These are phyloP conservation scores for Cherax destructor DNA, from an alignment of 1,140 invertebrate species.

Conservation along the genomic window DNA sequence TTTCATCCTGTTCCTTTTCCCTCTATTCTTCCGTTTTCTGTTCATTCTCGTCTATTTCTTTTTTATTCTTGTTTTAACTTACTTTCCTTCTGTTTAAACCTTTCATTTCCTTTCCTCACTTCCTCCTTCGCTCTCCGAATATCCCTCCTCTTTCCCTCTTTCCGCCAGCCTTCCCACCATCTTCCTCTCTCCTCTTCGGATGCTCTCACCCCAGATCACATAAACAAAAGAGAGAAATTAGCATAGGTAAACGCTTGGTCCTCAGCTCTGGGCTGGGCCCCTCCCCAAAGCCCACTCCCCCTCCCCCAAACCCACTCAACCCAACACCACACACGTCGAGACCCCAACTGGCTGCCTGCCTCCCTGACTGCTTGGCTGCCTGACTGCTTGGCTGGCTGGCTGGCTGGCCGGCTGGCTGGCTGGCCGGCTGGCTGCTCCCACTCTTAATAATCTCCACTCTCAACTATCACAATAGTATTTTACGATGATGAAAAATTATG, in stretches of 20 bases:
- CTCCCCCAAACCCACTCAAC: neutral
- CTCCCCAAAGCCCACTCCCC: neutral
- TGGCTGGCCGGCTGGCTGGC: too few relatives aligned
- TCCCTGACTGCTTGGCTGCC: too few relatives aligned
- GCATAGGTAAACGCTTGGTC: slow-evolving; percentile 7
- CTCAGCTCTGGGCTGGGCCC: neutral
- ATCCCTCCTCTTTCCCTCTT: neutral
- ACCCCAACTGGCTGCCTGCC: neutral
- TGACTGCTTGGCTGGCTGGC: too few relatives aligned
- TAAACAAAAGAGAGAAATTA: slow-evolving; percentile 5
- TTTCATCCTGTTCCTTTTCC: neutral
- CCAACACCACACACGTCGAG: neutral
- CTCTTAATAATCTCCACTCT: too few relatives aligned
- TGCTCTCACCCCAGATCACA: slow-evolving; percentile 12
- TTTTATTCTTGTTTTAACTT: neutral
- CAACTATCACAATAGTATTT: too few relatives aligned
- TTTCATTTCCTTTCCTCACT: slow-evolving; percentile 18
- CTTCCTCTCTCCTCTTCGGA: neutral
- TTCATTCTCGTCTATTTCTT: neutral
- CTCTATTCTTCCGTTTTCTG: neutral
- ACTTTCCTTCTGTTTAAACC: neutral
- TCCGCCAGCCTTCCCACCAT: neutral
- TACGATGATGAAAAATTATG: too few relatives aligned
- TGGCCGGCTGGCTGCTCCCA: too few relatives aligned
- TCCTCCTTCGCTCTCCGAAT: neutral